Conservation (phyloP, 2,113 vertebrate genomes). For the Tupaia chinensis region DNA sequence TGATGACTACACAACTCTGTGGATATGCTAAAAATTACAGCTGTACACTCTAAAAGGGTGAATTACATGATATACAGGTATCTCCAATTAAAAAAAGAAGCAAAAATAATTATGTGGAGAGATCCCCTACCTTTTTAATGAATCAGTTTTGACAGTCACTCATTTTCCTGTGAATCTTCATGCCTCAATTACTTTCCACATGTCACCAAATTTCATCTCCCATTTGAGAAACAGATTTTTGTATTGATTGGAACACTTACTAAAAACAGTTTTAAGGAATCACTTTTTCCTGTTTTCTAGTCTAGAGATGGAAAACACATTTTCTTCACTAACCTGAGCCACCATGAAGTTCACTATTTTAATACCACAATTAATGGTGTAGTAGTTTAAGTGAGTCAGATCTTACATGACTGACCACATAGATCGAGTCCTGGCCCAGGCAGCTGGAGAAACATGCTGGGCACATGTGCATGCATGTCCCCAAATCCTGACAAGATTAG, state of each 20-base stretch:
- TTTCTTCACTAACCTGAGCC: not conserved
- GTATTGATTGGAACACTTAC: not conserved
- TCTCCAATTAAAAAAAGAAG: not conserved
- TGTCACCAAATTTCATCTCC: not conserved
- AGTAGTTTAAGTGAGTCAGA: too few relatives aligned
- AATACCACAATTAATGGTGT: not conserved
- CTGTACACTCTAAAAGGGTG: not conserved
- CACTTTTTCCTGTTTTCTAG: not conserved
- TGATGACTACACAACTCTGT: not conserved
- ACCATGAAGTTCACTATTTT: not conserved
- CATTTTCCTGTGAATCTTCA: not conserved
- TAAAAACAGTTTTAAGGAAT: slow-evolving; percentile 19
- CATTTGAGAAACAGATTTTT: slow-evolving; percentile 9
- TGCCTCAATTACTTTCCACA: not conserved
- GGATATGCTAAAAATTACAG: not conserved
- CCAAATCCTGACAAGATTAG: too few relatives aligned
- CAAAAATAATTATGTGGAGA: not conserved
- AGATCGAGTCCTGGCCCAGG: too few relatives aligned
- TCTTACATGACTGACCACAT: too few relatives aligned
- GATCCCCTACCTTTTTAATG: not conserved
- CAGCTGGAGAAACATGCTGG: too few relatives aligned
- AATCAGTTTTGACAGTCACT: not conserved
- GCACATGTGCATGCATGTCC: too few relatives aligned
- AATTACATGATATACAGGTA: not conserved
- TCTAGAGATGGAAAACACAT: slow-evolving; percentile 14